Evolutionary conservation across 2,113 vertebrate species (phyloP).

Genomic region (Falcunculus frontatus): DNA sequence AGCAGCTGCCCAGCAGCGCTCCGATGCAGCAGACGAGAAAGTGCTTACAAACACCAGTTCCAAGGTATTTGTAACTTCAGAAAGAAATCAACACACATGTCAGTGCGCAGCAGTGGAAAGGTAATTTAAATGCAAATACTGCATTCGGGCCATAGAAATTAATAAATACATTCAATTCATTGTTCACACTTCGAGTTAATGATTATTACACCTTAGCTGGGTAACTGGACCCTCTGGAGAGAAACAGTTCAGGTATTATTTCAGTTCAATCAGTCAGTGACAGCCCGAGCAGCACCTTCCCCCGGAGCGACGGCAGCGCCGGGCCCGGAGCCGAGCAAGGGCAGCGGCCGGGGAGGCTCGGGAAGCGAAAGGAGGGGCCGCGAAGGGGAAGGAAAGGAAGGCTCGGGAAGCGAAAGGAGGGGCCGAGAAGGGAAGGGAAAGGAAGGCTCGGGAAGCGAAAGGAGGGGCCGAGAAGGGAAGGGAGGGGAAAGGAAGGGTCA

Average conservation of each 20-base stretch:
- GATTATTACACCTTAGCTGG: background rate
- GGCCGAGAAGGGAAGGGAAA: no score
- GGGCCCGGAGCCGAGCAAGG: background rate
- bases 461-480: no score
- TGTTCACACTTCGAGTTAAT: background rate
- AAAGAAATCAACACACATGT: background rate
- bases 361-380: accelerated
- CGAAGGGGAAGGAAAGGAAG: accelerated
- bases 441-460: no score
- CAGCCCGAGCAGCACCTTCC: background rate
- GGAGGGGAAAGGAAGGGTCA: no score
- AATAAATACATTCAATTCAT: background rate
- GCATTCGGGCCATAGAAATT: background rate
- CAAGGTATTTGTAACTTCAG: background rate
- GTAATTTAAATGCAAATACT: background rate
- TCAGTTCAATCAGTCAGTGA: background rate
- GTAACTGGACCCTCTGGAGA: background rate
- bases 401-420: no score
- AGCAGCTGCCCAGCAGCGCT: background rate
- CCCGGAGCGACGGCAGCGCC: background rate
- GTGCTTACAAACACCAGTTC: accelerated
- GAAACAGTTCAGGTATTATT: background rate
- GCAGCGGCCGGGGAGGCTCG: background rate
- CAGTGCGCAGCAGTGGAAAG: background rate
- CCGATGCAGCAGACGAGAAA: accelerated